phyloP scores from a whole-genome alignment of 2,113 vertebrate species.

The Spilogale gracilis region DNA sequence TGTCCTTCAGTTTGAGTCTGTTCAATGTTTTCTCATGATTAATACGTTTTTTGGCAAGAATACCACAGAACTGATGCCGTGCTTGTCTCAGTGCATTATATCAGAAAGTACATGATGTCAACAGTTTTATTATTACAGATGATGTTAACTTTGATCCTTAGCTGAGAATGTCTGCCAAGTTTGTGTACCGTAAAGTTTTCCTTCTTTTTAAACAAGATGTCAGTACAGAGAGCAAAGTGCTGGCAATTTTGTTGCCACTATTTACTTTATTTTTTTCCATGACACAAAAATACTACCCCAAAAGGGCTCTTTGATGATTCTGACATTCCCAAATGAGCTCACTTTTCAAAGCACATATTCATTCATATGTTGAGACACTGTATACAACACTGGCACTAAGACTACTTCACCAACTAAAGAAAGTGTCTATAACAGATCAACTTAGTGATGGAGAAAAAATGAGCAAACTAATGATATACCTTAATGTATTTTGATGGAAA shows the following conservation, averaged over 20 bases:
- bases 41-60: neutral
- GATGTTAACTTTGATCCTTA: neutral
- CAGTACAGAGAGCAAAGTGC: slow-evolving; percentile 23
- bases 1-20: slow-evolving; percentile 2
- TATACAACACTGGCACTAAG: neutral
- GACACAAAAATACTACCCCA: neutral
- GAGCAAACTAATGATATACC: neutral
- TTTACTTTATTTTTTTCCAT: slow-evolving; percentile 51
- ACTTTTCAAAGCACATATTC: neutral
- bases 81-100: neutral
- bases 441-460: neutral
- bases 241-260: neutral
- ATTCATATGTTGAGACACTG: neutral
- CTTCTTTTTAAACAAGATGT: neutral
- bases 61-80: neutral
- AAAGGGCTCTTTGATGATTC: neutral
- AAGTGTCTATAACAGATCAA: neutral
- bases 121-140: slow-evolving; percentile 2
- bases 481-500: neutral
- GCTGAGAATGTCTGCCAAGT: neutral
- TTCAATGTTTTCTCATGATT: slow-evolving; percentile 17
- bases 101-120: slow-evolving; percentile 35
- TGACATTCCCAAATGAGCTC: neutral
- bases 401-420: slow-evolving; percentile 35
- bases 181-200: neutral